Conservation (phyloP, 2,888 invertebrate species). For the Vanessa cardui region DNA sequence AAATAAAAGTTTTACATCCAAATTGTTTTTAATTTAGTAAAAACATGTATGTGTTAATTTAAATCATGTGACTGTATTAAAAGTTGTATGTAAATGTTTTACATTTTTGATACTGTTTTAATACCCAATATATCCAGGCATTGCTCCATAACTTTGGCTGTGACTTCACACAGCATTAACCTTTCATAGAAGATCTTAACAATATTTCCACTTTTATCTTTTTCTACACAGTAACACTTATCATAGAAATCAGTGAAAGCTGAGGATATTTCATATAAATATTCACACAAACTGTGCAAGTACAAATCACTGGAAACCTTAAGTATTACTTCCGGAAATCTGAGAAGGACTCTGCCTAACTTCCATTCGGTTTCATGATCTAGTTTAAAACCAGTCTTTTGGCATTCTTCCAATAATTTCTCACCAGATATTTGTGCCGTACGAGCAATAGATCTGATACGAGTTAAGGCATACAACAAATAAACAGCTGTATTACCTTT, state of each 20-base stretch:
- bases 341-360: slow-evolving; percentile 92
- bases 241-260: slow-evolving; percentile 99
- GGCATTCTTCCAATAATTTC: slow-evolving; percentile 84
- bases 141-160: slow-evolving; percentile 92
- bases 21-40: slow-evolving; percentile 39
- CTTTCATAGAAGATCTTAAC: slow-evolving; percentile 92
- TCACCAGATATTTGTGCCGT: slow-evolving; percentile 87
- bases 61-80: neutral
- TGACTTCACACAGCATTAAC: slow-evolving; percentile 95
- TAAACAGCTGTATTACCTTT: slow-evolving; percentile 99
- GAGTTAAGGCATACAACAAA: slow-evolving; percentile 95
- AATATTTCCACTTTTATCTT: slow-evolving; percentile 91
- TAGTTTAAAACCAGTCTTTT: slow-evolving; percentile 85
- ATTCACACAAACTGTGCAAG: slow-evolving; percentile 96
- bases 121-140: slow-evolving; percentile 96
- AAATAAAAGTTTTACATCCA: slow-evolving; percentile 62
- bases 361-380: slow-evolving; percentile 97
- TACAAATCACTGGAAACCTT: slow-evolving; percentile 92
- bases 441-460: slow-evolving; percentile 95
- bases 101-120: slow-evolving; percentile 96
- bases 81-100: slow-evolving; percentile 49
- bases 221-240: slow-evolving; percentile 98
- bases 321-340: slow-evolving; percentile 93
- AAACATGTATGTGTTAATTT: slow-evolving; percentile 25
- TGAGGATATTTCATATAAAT: slow-evolving; percentile 96